Conservation (phyloP, 2,888 invertebrate species). For the Cheilosia vernalis region DNA sequence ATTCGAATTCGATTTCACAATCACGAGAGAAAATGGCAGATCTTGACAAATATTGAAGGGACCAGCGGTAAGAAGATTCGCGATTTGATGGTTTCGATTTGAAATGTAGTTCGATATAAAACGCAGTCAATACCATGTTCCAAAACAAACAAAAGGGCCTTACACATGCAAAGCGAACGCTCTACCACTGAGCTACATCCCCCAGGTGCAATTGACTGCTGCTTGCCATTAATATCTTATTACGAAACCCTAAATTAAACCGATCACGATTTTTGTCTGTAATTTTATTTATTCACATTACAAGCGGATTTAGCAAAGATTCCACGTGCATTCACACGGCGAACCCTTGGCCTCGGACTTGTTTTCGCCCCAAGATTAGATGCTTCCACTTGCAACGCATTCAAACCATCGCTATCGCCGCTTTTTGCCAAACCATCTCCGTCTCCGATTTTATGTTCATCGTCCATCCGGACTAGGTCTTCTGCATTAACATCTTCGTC, state of each 20-base stretch:
- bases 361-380: background rate
- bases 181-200: slow-evolving; percentile 79
- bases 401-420: background rate
- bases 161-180: slow-evolving; percentile 81
- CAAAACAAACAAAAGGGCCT: too few relatives aligned
- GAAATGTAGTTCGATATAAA: too few relatives aligned
- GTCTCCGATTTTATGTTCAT: background rate
- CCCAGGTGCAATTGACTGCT: slow-evolving; percentile 26
- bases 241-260: background rate
- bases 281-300: slow-evolving; percentile 10
- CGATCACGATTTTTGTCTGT: too few relatives aligned
- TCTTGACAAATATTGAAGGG: too few relatives aligned
- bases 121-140: too few relatives aligned
- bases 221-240: background rate
- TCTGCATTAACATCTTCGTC: background rate
- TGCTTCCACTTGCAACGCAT: background rate
- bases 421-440: background rate
- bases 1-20: too few relatives aligned
- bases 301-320: slow-evolving; percentile 5
- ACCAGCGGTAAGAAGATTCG: too few relatives aligned
- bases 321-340: background rate
- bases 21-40: too few relatives aligned
- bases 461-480: background rate
- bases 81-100: too few relatives aligned
- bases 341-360: slow-evolving; percentile 4